Conservation (phyloP, 2,888 invertebrate genomes). For the Campoplex capitator region DNA sequence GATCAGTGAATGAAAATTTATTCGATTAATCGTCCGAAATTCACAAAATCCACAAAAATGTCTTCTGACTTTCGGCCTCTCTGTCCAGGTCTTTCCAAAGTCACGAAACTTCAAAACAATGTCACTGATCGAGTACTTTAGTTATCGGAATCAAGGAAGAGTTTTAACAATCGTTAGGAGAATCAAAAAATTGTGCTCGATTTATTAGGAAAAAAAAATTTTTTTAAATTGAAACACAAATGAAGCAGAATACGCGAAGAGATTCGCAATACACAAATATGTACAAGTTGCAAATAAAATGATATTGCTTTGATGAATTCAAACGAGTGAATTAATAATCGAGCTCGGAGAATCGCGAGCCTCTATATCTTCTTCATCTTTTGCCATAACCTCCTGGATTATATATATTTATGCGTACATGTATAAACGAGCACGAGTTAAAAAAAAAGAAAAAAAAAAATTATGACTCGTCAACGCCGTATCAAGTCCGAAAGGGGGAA, state of each 20-base stretch:
- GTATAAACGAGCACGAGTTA: background rate
- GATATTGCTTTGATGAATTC: conserved; percentile 69
- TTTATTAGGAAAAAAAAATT: no score
- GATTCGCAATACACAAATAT: background rate
- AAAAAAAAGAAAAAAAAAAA: background rate
- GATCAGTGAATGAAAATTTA: no score
- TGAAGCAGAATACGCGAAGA: background rate
- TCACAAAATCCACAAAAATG: no score
- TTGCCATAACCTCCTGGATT: conserved; percentile 39
- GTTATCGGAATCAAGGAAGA: no score
- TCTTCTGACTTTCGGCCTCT: no score
- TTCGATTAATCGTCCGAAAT: no score
- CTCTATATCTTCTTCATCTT: conserved; percentile 61
- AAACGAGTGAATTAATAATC: conserved; percentile 80
- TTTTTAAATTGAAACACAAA: background rate
- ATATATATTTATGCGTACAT: background rate
- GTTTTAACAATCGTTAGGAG: no score
- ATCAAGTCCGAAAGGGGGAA: conserved; percentile 39
- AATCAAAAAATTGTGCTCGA: background rate
- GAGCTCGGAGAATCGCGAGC: conserved; percentile 71
- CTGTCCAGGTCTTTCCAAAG: no score
- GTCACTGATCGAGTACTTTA: no score
- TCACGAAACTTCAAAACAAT: no score
- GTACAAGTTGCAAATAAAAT: background rate
- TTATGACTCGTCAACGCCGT: conserved; percentile 47